A percentile compares a stretch with the other conserved stretches of the same genome.
Conservation (phyloP, 30 jellyfish, hydroid and myxozoan genomes). For the Sanderia malayensis region DNA sequence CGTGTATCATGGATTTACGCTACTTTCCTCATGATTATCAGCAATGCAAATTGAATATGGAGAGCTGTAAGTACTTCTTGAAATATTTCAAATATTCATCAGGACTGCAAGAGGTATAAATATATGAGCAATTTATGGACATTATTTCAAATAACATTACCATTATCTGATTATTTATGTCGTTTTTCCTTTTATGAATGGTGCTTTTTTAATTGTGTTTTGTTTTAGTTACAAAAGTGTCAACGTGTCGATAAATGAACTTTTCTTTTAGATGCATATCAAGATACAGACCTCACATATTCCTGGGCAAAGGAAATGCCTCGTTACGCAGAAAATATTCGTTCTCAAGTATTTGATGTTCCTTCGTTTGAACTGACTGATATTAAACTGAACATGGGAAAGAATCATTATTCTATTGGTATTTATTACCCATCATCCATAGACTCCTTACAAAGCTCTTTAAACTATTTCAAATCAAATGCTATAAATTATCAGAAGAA, state of each 20-base stretch:
- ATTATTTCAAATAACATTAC: too few species aligned
- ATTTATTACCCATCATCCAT: too few species aligned
- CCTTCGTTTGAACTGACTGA: slow-evolving; percentile 46
- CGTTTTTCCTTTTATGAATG: background rate
- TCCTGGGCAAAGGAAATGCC: slow-evolving; percentile 43
- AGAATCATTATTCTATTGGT: slow-evolving; percentile 58
- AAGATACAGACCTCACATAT: slow-evolving; percentile 44
- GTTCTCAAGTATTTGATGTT: slow-evolving; percentile 31
- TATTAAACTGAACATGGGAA: slow-evolving; percentile 27
- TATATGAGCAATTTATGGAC: too few species aligned
- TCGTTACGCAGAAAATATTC: slow-evolving; percentile 1
- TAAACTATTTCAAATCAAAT: too few species aligned
- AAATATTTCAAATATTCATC: too few species aligned
- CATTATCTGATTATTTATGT: too few species aligned
- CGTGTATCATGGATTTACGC: slow-evolving; percentile 72
- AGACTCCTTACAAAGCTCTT: too few species aligned
- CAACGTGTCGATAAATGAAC: background rate
- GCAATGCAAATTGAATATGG: slow-evolving; percentile 45
- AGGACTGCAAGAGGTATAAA: too few species aligned
- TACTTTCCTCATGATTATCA: slow-evolving; percentile 75
- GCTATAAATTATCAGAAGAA: too few species aligned
- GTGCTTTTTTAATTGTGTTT: too few species aligned
- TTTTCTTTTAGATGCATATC: slow-evolving; percentile 55
- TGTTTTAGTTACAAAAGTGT: background rate
- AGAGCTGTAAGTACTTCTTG: slow-evolving; percentile 62